A percentile compares a stretch with the other conserved stretches of the same genome.
Conservation (phyloP, 2,113 vertebrate genomes). For the Anarrhichthys ocellatus region DNA sequence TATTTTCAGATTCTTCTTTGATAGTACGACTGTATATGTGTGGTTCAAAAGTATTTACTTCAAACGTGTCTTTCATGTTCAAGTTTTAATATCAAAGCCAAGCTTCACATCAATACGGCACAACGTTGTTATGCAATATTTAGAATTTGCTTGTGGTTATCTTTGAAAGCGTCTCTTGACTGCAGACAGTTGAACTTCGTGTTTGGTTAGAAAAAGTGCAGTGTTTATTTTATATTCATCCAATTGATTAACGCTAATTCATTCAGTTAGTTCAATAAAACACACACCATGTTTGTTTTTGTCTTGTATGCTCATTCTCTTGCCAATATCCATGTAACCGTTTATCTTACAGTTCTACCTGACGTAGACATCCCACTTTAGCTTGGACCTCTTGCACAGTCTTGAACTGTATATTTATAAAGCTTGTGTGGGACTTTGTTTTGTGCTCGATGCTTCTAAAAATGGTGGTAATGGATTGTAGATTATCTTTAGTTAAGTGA, state of each 20-base stretch:
- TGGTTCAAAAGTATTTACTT: slow-evolving; percentile 1
- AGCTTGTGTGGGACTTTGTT: neutral
- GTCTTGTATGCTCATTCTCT: neutral
- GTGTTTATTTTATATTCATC: neutral
- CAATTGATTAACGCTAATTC: neutral
- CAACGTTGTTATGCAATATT: slow-evolving; percentile 36
- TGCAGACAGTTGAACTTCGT: neutral
- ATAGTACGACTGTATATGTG: neutral
- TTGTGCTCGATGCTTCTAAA: neutral
- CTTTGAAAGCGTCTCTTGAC: slow-evolving; percentile 17
- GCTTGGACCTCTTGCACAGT: neutral
- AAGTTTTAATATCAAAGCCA: slow-evolving; percentile 45
- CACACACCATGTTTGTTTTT: neutral
- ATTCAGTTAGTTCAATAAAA: neutral
- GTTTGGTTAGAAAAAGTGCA: neutral
- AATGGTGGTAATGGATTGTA: neutral
- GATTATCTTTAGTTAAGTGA: neutral
- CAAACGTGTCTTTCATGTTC: slow-evolving; percentile 26
- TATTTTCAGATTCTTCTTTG: neutral
- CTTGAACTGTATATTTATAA: neutral
- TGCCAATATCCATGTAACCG: neutral
- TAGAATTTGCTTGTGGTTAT: slow-evolving; percentile 8
- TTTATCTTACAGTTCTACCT: neutral
- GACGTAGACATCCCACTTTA: neutral
- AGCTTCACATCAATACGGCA: slow-evolving; percentile 28